Evolutionary conservation across 2,888 invertebrate genomes (phyloP), one percentile per base, ranked within the genome.

Genomic region (Stomorhina lunata): DNA sequence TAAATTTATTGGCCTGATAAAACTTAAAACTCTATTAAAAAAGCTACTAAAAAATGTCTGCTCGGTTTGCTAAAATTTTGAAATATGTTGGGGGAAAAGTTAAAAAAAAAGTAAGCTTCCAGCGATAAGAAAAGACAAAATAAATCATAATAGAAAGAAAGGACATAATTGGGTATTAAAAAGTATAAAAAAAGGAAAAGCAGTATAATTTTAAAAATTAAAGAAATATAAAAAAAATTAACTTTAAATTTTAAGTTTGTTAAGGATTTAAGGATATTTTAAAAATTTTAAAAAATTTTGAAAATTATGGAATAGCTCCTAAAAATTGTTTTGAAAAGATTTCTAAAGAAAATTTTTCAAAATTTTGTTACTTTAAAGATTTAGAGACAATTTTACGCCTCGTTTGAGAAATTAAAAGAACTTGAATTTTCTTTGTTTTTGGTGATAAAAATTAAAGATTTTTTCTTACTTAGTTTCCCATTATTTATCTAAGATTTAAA

Each of bases 1-100:
- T 12, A 37, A 68, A 68, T 68, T 68, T 68, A 68, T 69, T 55
- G 55, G 34, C 25, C 69, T 17, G 40, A 55, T 69, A 66, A 15
- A 12, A 66, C 37, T 12, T 25, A 17, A 53, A 69, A 69, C 55
- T 69, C 55, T 69, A 40, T 69, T 43, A 55, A 69, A 57, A n/a
- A 55, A 34, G 34, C 10, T 2, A 29, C 12, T 57, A 27, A 2
- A 7, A 15, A 1, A 32, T 34, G 34, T 32, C n/a, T 66, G 48
- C n/a, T 22, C 25, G 34, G 34, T 9, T 10, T n/a, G 34, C 50
- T 65, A 22, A 48, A 48, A n/a, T n/a, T n/a, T n/a, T n/a, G n/a
- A n/a, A n/a, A 65, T 65, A 48, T 48, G 32, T 22, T 48, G 10
- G 4, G n/a, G 12, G 1, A 32, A 65, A 65, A 45, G 43, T 32